Base-by-base conservation (phyloP, 2,113 vertebrate genomes). In the Crotophaga sulcirostris region DNA sequence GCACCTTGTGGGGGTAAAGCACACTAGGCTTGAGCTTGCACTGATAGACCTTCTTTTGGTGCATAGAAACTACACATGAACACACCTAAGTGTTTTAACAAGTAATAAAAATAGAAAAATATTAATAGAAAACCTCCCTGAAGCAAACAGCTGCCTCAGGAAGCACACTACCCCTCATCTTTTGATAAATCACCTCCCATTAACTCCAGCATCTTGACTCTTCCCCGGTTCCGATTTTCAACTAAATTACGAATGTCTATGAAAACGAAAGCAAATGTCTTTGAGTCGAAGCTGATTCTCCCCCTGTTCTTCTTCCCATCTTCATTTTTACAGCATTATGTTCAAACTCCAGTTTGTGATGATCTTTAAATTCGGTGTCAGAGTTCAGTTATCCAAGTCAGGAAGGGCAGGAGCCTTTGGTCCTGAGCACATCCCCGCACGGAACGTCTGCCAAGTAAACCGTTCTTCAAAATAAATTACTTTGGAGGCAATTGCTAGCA, bases 371-470 rank as follows among this genome's bases (percentile, higher is more conserved):
- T 7, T 16, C 42, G 21, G 11, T 6, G 13, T 63, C 36, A 56
- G 66, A 68, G 21, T 58, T 73, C 54, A 74, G 25, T 28, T 34
- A 55, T 11, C 55, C 49, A 58, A 63, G 42, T 17, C 47, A 79
- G 42, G 14, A 28, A 83, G n/a, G 36, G 36, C 55, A 74, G 33
- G 19, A 68, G 38, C 18, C 16, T 20, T 45, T 42, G 25, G 23
- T 42, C 49, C 49, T 1, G 4, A 64, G 49, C 21, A 36, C 0
- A 1, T 36, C 26, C 55, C n/a, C 36, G 23, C 1, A 1, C 8
- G 42, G 55, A 74, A 44, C 72, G 21, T 18, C 23, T 51, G 70
- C 28, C 34, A 49, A 59, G 4, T 11, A 52, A 63, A 38, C 3
- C 16, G 9, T 8, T 67, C 55, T 31, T 15, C 34, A 18, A 38